A percentile compares a stretch with the other conserved stretches of the same genome.
phyloP scores from a whole-genome alignment of 2,797 vertebrate genomes.

The Cheirogaleus major region DNA sequence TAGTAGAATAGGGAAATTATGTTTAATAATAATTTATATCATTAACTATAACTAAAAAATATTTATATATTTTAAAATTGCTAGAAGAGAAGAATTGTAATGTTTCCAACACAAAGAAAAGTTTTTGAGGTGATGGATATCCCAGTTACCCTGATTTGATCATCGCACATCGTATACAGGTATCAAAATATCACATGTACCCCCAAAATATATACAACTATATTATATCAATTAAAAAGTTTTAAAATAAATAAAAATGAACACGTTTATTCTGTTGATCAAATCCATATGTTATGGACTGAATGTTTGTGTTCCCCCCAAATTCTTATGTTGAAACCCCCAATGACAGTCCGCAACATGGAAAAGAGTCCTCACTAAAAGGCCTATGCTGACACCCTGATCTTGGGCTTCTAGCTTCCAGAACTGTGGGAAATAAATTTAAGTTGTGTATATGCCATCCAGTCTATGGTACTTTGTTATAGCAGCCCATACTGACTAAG shows the following conservation, averaged over 20 bases:
- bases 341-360: background rate
- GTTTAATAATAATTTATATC: background rate
- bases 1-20: background rate
- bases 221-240: background rate
- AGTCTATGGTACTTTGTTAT: background rate
- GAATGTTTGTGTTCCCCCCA: background rate
- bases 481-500: background rate
- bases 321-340: background rate
- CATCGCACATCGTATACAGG: background rate
- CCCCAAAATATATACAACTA: background rate
- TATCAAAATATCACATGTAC: background rate
- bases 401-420: background rate
- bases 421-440: background rate
- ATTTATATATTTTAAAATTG: background rate
- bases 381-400: background rate
- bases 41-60: background rate
- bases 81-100: background rate
- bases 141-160: background rate
- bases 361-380: background rate
- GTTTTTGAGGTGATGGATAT: background rate
- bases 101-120: background rate
- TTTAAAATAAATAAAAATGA: background rate
- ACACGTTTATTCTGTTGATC: background rate
- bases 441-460: background rate
- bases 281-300: background rate